Base-by-base conservation (phyloP, 2,797 vertebrate genomes). In the Myiotriccus ornatus region DNA sequence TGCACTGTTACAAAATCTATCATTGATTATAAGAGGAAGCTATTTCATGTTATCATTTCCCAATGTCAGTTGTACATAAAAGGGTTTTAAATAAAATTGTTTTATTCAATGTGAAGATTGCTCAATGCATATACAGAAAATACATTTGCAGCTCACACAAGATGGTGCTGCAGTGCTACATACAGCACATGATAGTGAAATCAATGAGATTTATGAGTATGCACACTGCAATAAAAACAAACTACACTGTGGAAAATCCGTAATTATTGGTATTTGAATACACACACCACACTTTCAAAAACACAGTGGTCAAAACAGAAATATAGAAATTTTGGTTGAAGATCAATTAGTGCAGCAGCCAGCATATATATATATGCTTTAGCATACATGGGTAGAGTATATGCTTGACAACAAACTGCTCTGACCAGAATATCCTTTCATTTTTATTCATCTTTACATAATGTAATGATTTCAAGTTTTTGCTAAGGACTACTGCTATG, bases 81-180 rank as follows among this genome's bases (percentile, higher is more conserved):
- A 80, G 2, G 0, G 4, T 63, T 95, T 95, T 67, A 73, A 78
- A 70, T 15, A 37, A 62, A 91, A 84, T 35, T 60, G 18, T 69
- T 70, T 28, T 1, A 81, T 50, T 59, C 37, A 64, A 60, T 3
- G 8, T 22, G 37, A 88, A 70, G 77, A 53, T 16, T 23, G 7
- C 28, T 68, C 47, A 93, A 69, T 60, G 30, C 60, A 22, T 50
- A 47, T 12, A 67, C 3, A 74, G 37, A 92, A 94, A 87, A 19
- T 5, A 84, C 81, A 49, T 89, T 77, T 95, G 68, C 57, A 94
- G 85, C 93, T 96, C 95, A 96, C 96, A 97, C 97, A 96, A 97
- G 97, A 97, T 95, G 96, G 96, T 96, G 97, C 97, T 96, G 70
- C 93, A 93, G 96, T 83, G 89, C 95, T 95, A 79, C 75, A 86